Conservation (phyloP, 2,113 vertebrate genomes). For the Rhineura floridana region DNA sequence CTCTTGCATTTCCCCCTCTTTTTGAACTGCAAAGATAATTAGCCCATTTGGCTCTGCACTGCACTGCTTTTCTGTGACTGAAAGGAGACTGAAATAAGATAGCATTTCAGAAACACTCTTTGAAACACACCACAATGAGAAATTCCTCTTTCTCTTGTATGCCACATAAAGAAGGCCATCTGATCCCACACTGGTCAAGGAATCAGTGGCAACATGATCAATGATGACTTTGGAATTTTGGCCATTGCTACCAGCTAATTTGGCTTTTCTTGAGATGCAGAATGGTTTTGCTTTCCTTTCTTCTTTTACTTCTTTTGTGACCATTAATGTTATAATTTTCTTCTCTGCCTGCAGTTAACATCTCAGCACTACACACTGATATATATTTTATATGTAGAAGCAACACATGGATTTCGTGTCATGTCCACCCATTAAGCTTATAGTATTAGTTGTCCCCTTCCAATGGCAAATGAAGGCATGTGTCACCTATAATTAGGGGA, state of each 20-base stretch:
- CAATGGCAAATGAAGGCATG: not conserved
- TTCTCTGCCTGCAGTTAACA: not conserved
- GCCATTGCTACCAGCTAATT: slow-evolving; percentile 49
- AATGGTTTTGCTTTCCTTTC: slow-evolving; percentile 42
- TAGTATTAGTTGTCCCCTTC: not conserved
- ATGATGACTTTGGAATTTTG: slow-evolving; percentile 56
- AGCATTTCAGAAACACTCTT: slow-evolving; percentile 86
- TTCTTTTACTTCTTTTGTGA: slow-evolving; percentile 31
- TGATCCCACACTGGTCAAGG: slow-evolving; percentile 67
- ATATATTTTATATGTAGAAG: not conserved
- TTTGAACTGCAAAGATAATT: slow-evolving; percentile 85
- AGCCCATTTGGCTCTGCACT: slow-evolving; percentile 89
- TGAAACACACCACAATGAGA: slow-evolving; percentile 87
- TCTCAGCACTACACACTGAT: slow-evolving; percentile 9
- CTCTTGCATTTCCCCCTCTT: slow-evolving; percentile 67
- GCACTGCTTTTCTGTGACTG: slow-evolving; percentile 80
- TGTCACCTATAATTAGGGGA: not conserved
- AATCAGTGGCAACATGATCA: slow-evolving; percentile 48
- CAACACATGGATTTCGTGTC: slow-evolving; percentile 4
- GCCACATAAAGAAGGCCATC: slow-evolving; percentile 62
- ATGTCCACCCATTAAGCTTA: not conserved
- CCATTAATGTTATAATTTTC: slow-evolving; percentile 43
- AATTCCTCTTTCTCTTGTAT: slow-evolving; percentile 80
- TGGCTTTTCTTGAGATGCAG: slow-evolving; percentile 50
- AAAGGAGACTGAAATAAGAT: slow-evolving; percentile 80